Base-by-base conservation (phyloP, 2,113 vertebrate genomes). In the Calidris pygmaea region DNA sequence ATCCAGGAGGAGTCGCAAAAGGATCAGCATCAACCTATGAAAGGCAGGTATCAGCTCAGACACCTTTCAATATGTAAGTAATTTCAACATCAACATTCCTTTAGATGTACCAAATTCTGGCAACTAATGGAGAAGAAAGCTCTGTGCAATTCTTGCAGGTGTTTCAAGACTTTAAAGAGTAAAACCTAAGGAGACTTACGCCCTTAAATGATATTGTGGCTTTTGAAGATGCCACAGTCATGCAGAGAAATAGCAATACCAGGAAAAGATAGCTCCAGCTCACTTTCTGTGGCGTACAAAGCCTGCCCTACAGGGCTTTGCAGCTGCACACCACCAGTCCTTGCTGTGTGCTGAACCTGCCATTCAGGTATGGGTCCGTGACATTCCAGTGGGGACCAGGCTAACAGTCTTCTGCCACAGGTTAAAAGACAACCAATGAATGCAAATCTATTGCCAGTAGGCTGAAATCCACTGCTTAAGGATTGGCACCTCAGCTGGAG, bases 121-220 rank as follows among this genome's bases (percentile, higher is more conserved):
- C 12, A 88, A 32, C 12, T 66, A 59, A 50, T 7, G 19, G 50
- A 34, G 9, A 70, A 41, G 70, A 66, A 82, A 82, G 3, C 12
- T 79, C 35, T 76, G 34, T 12, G 14, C 55, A 66, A 26, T 32
- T 32, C 29, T 50, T 79, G 34, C 48, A 85, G 14, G 24, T 39
- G 18, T 72, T 93, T 87, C 52, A 86, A 65, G 39, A 35, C 21
- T 87, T 95, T 47, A 23, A 93, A 30, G 27, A 70, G 24, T 45
- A 75, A 84, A 90, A 83, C 11, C 43, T 66, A 55, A 27, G 52
- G 47, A 65, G 21, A 26, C 24, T 74, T 56, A 72, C 8, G 7
- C 43, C 34, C 30, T 34, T 60, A 65, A 81, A 76, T 48, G 27
- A 45, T 26, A 3, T 5, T 2, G 2, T 52, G 30, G 18, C 45